Conservation (phyloP, 2,888 invertebrate genomes). For the Theristus sp. region DNA sequence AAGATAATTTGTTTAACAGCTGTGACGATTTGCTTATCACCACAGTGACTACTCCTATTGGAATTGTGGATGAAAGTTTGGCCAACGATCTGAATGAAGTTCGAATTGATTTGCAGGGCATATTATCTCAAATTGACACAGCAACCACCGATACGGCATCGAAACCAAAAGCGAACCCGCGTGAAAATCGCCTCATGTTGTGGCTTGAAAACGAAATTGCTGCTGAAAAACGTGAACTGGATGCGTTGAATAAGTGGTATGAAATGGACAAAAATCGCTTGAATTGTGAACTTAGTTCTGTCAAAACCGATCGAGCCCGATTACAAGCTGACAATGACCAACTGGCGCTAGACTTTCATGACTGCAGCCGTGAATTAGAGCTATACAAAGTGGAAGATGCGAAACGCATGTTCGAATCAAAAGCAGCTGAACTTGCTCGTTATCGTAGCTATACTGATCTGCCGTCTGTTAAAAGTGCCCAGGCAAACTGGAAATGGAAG, state of each 20-base stretch:
- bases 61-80: slow-evolving; percentile 2
- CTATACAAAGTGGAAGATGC: slow-evolving; percentile 13
- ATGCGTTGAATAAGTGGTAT: slow-evolving; percentile 7
- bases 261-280: slow-evolving; percentile 13
- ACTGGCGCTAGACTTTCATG: slow-evolving; percentile 7
- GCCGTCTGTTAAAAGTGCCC: neutral
- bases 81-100: slow-evolving; percentile 12
- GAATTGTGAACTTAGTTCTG: slow-evolving; percentile 10
- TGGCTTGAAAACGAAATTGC: slow-evolving; percentile 7
- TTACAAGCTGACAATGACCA: slow-evolving; percentile 1
- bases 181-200: neutral
- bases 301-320: neutral
- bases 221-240: slow-evolving; percentile 7
- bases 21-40: no score
- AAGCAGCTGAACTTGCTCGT: neutral
- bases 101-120: slow-evolving; percentile 16
- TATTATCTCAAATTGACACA: slow-evolving; percentile 14
- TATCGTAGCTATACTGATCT: neutral
- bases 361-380: slow-evolving; percentile 13
- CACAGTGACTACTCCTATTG: no score
- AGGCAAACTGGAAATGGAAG: neutral
- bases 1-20: no score
- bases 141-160: slow-evolving; percentile 6
- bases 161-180: neutral
- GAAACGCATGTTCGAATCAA: neutral